Percentiles rank a stretch among this genome's conserved stretches.
Conservation (phyloP, 2,113 vertebrate genomes). For the Dissostichus mawsoni region DNA sequence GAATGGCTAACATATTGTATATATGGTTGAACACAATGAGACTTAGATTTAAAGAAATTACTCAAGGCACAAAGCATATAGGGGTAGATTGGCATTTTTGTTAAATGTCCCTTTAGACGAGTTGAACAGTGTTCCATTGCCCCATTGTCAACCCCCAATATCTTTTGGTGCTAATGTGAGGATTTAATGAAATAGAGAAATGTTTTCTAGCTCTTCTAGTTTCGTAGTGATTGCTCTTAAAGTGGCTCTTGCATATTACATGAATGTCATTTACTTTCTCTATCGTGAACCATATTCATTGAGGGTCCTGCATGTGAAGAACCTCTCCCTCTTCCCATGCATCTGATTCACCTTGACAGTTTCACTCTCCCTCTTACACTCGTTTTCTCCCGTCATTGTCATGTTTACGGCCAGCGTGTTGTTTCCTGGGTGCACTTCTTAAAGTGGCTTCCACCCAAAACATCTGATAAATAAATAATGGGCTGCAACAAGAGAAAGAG, state of each 20-base stretch:
- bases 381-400: slow-evolving; percentile 39
- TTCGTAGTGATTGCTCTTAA: slow-evolving; percentile 54
- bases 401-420: slow-evolving; percentile 47
- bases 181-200: background rate
- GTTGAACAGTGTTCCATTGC: background rate
- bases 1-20: background rate
- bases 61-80: background rate
- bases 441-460: slow-evolving; percentile 92
- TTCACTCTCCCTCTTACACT: slow-evolving; percentile 37
- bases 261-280: slow-evolving; percentile 86
- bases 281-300: slow-evolving; percentile 28
- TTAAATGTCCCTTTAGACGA: background rate
- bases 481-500: slow-evolving; percentile 71
- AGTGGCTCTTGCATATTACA: slow-evolving; percentile 85
- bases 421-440: slow-evolving; percentile 74
- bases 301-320: slow-evolving; percentile 72
- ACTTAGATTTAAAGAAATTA: background rate
- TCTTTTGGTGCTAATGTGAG: background rate
- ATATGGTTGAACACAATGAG: background rate
- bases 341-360: slow-evolving; percentile 40
- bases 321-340: slow-evolving; percentile 52
- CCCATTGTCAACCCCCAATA: background rate
- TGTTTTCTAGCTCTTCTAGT: slow-evolving; percentile 22
- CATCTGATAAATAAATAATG: slow-evolving; percentile 98
- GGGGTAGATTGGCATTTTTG: background rate